Conservation (phyloP, 35 echinoderm and acorn worm species). For the Amphiura filiformis region DNA sequence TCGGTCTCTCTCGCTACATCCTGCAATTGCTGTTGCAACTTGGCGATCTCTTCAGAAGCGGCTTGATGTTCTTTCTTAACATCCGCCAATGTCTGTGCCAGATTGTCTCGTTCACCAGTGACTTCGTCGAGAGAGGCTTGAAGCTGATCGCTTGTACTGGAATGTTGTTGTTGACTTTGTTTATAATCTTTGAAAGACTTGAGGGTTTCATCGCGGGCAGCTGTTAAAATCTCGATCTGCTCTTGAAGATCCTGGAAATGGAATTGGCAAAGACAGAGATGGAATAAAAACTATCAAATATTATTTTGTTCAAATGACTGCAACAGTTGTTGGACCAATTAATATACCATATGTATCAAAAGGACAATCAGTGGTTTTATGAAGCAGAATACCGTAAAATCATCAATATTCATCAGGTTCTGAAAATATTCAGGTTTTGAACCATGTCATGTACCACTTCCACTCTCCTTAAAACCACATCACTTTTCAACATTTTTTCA, state of each 20-base stretch:
- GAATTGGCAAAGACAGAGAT: background rate
- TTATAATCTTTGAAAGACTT: slow-evolving; percentile 66
- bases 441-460: too few relatives aligned
- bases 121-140: slow-evolving; percentile 24
- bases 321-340: too few relatives aligned
- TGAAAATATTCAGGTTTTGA: too few relatives aligned
- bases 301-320: too few relatives aligned
- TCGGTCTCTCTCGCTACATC: slow-evolving; percentile 9
- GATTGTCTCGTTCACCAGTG: slow-evolving; percentile 49
- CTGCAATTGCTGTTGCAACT: slow-evolving; percentile 19
- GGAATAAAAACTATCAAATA: background rate
- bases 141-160: background rate
- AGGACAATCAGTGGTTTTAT: too few relatives aligned
- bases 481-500: too few relatives aligned
- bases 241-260: slow-evolving; percentile 66
- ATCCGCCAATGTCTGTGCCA: slow-evolving; percentile 3
- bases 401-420: too few relatives aligned
- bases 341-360: too few relatives aligned
- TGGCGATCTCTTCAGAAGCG: background rate
- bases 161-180: slow-evolving; percentile 37
- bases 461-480: too few relatives aligned
- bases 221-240: slow-evolving; percentile 66
- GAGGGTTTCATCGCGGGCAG: slow-evolving; percentile 79
- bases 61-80: slow-evolving; percentile 38
- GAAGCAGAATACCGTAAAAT: too few relatives aligned